Percentiles rank a stretch among this genome's conserved stretches.
phyloP scores from a whole-genome alignment of 2,888 invertebrate genomes.

The Caenorhabditis sp. region DNA sequence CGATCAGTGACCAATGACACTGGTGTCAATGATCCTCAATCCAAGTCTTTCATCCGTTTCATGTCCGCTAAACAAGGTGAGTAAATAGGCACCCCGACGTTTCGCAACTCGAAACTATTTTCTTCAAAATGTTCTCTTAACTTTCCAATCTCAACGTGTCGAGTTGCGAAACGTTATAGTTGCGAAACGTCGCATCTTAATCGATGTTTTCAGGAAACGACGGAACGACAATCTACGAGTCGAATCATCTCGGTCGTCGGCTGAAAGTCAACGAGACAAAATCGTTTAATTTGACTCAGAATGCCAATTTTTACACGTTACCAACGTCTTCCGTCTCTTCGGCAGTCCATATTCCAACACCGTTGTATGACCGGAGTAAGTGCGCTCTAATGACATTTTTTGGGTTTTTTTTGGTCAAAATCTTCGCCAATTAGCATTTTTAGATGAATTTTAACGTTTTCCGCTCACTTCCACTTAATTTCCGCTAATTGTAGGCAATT shows the following conservation, averaged over 20 bases:
- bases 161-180: no score
- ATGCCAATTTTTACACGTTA: constrained; percentile 81
- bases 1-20: constrained; percentile 67
- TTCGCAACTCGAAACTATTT: neutral
- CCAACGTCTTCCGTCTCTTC: constrained; percentile 79
- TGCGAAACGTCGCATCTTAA: no score
- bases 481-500: no score
- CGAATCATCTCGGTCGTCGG: constrained; percentile 63
- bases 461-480: no score
- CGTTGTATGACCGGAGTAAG: constrained; percentile 84
- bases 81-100: neutral
- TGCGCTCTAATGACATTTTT: neutral
- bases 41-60: constrained; percentile 77
- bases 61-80: constrained; percentile 73
- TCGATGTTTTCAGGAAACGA: constrained; percentile 66
- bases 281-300: constrained; percentile 73
- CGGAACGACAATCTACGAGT: constrained; percentile 70
- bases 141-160: no score
- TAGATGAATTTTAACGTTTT: no score
- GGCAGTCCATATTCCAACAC: constrained; percentile 85
- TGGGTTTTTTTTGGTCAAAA: no score
- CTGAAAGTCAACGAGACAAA: constrained; percentile 66
- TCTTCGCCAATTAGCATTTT: no score
- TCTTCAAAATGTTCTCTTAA: neutral
- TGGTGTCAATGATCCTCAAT: constrained; percentile 77